Conservation (phyloP, 2,113 vertebrate species). For the Urocynchramus pylzowi region DNA sequence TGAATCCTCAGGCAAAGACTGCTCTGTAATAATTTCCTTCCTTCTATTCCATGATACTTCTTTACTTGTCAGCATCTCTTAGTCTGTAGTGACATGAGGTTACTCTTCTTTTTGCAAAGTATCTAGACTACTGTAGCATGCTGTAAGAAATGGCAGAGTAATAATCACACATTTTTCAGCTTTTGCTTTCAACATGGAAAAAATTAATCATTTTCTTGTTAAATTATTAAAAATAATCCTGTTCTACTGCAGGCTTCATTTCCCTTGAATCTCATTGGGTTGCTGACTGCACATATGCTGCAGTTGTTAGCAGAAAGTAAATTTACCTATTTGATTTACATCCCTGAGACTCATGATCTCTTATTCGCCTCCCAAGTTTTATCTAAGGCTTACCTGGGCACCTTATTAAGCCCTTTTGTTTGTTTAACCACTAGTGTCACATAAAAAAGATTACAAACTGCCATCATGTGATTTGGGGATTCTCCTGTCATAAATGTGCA, state of each 20-base stretch:
- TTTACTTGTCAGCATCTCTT: not conserved
- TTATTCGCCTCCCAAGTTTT: not conserved
- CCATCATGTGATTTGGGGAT: not conserved
- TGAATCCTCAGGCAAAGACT: not conserved
- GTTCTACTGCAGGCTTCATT: not conserved
- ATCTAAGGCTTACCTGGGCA: not conserved
- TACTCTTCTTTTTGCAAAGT: not conserved
- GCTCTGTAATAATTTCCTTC: not conserved
- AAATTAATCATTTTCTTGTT: not conserved
- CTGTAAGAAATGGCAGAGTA: not conserved
- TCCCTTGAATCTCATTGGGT: not conserved
- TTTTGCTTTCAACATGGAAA: not conserved
- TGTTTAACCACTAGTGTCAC: not conserved
- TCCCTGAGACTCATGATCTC: not conserved
- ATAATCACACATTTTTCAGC: not conserved
- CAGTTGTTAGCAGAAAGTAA: not conserved
- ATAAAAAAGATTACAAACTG: not conserved
- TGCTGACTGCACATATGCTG: not conserved
- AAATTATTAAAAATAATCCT: not conserved
- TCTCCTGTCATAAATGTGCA: not conserved
- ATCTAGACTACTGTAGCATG: not conserved
- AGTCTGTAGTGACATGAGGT: not conserved
- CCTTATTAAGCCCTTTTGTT: not conserved
- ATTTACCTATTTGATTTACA: not conserved
- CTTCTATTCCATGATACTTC: not conserved